phyloP scores from a whole-genome alignment of 2,113 vertebrate genomes.

The Numida meleagris region DNA sequence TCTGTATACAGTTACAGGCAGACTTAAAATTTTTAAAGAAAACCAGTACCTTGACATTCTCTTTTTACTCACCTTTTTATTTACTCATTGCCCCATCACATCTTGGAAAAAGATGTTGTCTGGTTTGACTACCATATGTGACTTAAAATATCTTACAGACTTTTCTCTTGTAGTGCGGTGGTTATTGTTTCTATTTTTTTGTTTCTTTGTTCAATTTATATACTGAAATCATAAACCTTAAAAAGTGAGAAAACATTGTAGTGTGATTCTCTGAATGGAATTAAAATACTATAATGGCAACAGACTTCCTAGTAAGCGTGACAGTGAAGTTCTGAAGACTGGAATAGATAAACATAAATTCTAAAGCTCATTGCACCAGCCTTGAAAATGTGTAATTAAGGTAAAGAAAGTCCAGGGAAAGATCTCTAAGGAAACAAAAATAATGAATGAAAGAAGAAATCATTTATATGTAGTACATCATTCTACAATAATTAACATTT shows the following conservation, averaged over 20 bases:
- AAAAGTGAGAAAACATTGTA: background rate
- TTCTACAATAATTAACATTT: slow-evolving; percentile 55
- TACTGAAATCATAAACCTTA: accelerated
- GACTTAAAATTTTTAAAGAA: background rate
- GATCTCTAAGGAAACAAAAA: slow-evolving; percentile 59
- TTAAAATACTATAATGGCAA: background rate
- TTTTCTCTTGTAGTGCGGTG: background rate
- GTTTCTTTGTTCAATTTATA: background rate
- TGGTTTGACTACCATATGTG: background rate
- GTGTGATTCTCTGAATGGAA: background rate
- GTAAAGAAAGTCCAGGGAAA: slow-evolving; percentile 8
- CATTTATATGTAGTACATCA: slow-evolving; percentile 39
- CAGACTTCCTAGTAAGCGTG: background rate
- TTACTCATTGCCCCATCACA: background rate
- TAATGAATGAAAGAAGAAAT: slow-evolving; percentile 31
- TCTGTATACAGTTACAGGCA: too few relatives aligned
- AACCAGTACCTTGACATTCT: background rate
- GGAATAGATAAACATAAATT: slow-evolving; percentile 9
- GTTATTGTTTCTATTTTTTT: background rate
- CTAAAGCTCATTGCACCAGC: background rate
- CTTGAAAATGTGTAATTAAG: slow-evolving; percentile 53
- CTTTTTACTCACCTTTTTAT: background rate
- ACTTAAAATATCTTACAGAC: background rate
- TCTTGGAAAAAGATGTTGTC: background rate
- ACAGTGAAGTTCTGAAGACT: background rate